Percentiles rank a stretch among this genome's conserved stretches.
phyloP scores from a whole-genome alignment of 1,140 invertebrate genomes.

The Cotesia chilonis region DNA sequence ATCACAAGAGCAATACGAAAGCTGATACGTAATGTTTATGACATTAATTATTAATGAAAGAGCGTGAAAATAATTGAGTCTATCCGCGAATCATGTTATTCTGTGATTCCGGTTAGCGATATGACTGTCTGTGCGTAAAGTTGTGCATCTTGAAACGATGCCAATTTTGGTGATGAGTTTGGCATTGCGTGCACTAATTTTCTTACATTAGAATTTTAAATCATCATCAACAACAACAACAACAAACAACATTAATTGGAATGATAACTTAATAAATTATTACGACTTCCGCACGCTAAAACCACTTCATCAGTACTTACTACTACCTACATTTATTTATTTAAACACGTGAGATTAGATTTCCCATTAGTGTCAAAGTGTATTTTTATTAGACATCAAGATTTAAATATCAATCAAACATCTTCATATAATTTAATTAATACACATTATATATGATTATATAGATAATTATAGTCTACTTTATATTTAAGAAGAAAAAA shows the following conservation, averaged over 20 bases:
- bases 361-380: background rate
- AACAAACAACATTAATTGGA: background rate
- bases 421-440: background rate
- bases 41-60: slow-evolving; percentile 41
- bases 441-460: background rate
- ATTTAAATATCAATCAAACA: slow-evolving; percentile 11
- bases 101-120: slow-evolving; percentile 5
- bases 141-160: slow-evolving; percentile 57
- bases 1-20: slow-evolving; percentile 39
- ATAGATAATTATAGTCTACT: no score
- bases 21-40: slow-evolving; percentile 35
- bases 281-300: no score
- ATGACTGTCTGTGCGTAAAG: slow-evolving; percentile 30
- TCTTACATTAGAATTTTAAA: background rate
- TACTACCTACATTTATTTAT: no score
- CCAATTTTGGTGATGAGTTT: slow-evolving; percentile 31
- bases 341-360: background rate
- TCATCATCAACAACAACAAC: background rate
- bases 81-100: slow-evolving; percentile 24
- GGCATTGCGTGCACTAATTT: slow-evolving; percentile 9
- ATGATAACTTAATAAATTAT: no score
- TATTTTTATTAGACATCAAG: slow-evolving; percentile 1
- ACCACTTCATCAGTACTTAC: no score
- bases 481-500: no score
- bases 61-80: slow-evolving; percentile 43